Conservation (phyloP, 2,888 invertebrate genomes). For the Shargacucullia verbasci region DNA sequence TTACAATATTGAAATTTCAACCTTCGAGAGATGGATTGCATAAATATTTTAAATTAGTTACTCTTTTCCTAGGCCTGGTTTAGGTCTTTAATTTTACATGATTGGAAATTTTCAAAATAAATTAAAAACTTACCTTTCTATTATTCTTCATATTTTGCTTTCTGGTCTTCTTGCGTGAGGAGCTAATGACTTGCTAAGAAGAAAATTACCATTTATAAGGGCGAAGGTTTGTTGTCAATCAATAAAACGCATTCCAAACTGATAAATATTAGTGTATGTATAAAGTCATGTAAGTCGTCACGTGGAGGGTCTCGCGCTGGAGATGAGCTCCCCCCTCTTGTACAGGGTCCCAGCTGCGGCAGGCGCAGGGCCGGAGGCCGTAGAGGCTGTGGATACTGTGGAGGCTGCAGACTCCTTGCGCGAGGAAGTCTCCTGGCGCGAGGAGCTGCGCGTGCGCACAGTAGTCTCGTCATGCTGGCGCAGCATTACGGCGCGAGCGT, state of each 20-base stretch:
- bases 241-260: conserved; percentile 65
- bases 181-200: too few species aligned
- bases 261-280: conserved; percentile 87
- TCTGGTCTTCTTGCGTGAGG: too few species aligned
- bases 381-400: neutral
- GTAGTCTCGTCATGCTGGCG: conserved; percentile 85
- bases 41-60: too few species aligned
- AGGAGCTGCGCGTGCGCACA: conserved; percentile 82
- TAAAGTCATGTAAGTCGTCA: conserved; percentile 80
- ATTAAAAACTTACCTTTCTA: too few species aligned
- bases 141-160: too few species aligned
- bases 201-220: too few species aligned
- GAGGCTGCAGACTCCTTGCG: conserved; percentile 73
- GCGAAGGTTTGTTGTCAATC: too few species aligned
- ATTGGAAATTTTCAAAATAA: too few species aligned
- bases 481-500: conserved; percentile 78
- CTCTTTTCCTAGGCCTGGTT: too few species aligned
- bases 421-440: conserved; percentile 65
- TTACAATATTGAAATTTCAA: too few species aligned
- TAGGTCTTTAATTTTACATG: too few species aligned
- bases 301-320: conserved; percentile 90
- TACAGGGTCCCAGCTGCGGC: conserved; percentile 88
- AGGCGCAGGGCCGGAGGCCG: neutral
- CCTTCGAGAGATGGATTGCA: too few species aligned
- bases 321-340: conserved; percentile 94